Base-by-base conservation (phyloP, 2,113 vertebrate genomes). In the Mandrillus leucophaeus region DNA sequence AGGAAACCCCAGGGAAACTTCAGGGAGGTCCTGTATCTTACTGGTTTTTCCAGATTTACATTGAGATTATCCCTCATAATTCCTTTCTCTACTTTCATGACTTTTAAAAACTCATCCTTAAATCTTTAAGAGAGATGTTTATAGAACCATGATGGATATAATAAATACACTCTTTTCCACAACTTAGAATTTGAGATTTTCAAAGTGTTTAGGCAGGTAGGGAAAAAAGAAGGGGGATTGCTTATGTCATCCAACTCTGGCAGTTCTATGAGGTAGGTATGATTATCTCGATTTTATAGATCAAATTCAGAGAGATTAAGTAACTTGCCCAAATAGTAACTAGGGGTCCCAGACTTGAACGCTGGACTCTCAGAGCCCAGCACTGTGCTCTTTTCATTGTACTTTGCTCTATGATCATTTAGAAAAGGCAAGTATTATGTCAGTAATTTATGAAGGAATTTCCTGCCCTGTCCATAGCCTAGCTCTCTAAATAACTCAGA, bases 101-200 rank as follows among this genome's bases (percentile, higher is more conserved):
- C 22, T 55, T 66, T 68, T 75, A 20, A 68, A 81, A 45, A 86
- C 38, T n/a, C 9, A 80, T 40, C 22, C 76, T 89, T 92, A 61
- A 83, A 76, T 90, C 20, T 85, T 72, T 57, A 43, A 57, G 10
- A 27, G 25, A 20, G 32, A 9, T 35, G 3, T 32, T 7, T 12
- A 10, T 3, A 87, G 50, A 88, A 66, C 35, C 11, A 35, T 59
- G 35, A 59, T 25, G 10, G 68, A 50, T 59, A 11, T 30, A 57
- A 81, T 76, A 84, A 80, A 66, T 40, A 59, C 8, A 27, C 8
- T 25, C 43, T 78, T 85, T 55, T 25, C 70, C 45, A 68, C 18
- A 82, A 81, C 3, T 80, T 72, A 45, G 45, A 87, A n/a, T 40
- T 32, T 50, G 70, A 94, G n/a, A 73, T 96, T 90, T 96, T 91